A percentile compares a stretch with the other conserved stretches of the same genome.
Evolutionary conservation across 2,888 invertebrate species (phyloP).

Genomic region (Brachyopa scutellaris): DNA sequence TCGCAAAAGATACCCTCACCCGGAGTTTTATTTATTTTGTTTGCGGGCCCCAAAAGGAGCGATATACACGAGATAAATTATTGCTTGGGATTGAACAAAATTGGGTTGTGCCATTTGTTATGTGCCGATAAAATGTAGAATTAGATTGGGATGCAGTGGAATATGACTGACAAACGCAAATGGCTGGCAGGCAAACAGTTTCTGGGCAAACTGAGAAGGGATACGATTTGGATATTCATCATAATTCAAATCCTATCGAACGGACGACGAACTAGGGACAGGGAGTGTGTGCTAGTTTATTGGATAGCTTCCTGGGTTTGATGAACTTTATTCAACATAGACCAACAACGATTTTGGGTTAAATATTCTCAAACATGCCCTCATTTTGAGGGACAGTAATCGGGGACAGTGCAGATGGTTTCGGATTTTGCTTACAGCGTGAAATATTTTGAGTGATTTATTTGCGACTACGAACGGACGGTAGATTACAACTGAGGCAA

Average conservation of each 20-base stretch:
- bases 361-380: neutral
- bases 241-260: slow-evolving; percentile 50
- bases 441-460: neutral
- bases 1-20: slow-evolving; percentile 40
- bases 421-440: neutral
- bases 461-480: too few relatives aligned
- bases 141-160: slow-evolving; percentile 53
- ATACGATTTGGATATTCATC: slow-evolving; percentile 47
- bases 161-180: slow-evolving; percentile 46
- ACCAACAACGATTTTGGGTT: neutral
- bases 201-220: neutral
- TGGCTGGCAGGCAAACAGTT: slow-evolving; percentile 8
- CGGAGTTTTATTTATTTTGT: slow-evolving; percentile 30
- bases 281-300: slow-evolving; percentile 19
- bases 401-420: neutral
- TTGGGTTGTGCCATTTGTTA: slow-evolving; percentile 66
- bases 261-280: neutral
- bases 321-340: slow-evolving; percentile 1
- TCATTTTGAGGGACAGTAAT: neutral
- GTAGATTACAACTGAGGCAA: too few relatives aligned
- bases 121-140: slow-evolving; percentile 59
- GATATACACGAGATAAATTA: slow-evolving; percentile 54
- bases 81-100: slow-evolving; percentile 61
- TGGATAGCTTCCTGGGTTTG: slow-evolving; percentile 21
- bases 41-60: slow-evolving; percentile 7